A percentile compares a stretch with the other conserved stretches of the same genome.
phyloP scores from a whole-genome alignment of 2,113 vertebrate genomes.

The Myanophis thanlyinensis region DNA sequence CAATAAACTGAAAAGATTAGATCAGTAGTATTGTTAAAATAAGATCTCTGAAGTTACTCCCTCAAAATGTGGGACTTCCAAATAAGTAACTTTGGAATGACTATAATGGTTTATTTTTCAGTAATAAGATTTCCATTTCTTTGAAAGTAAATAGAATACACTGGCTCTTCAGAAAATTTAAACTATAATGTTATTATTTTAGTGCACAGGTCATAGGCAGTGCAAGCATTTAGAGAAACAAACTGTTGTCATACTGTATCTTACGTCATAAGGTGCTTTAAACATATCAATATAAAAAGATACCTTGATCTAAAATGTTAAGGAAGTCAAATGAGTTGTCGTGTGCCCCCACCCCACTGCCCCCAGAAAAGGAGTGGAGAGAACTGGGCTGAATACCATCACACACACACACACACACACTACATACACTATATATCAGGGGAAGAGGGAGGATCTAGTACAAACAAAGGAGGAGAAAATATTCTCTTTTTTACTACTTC shows the following conservation, averaged over 20 bases:
- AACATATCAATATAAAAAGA: constrained; percentile 16
- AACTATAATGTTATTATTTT: neutral
- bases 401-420: too few relatives aligned
- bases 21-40: neutral
- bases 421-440: constrained; percentile 15
- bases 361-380: constrained; percentile 5
- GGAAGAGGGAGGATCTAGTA: constrained; percentile 47
- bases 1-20: neutral
- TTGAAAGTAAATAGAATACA: neutral
- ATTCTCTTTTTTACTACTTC: constrained; percentile 58
- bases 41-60: neutral
- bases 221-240: neutral
- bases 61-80: neutral
- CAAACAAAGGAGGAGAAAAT: constrained; percentile 55
- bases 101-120: constrained; percentile 1
- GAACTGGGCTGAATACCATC: constrained; percentile 15
- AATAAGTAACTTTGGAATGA: neutral
- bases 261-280: neutral
- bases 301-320: neutral
- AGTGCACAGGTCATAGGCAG: neutral
- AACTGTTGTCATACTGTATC: neutral
- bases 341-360: too few relatives aligned
- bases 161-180: neutral
- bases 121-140: neutral
- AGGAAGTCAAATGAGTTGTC: constrained; percentile 2